Conservation (phyloP, 2,113 vertebrate species). For the Hypocryptadius cinnamomeus region DNA sequence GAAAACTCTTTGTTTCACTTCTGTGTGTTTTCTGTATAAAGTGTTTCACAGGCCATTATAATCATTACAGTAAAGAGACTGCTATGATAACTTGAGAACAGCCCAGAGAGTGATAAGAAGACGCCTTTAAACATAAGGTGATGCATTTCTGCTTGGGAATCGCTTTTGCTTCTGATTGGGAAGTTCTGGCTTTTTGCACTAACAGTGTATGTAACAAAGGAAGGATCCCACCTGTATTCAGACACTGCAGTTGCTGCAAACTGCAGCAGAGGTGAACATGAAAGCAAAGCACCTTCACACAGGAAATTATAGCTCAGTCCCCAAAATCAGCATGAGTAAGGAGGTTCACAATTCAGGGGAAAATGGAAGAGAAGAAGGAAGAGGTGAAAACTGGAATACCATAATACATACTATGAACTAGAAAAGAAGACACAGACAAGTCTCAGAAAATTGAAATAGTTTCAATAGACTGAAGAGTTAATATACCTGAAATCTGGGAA, state of each 20-base stretch:
- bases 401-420: background rate
- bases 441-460: background rate
- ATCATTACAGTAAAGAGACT: background rate
- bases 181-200: background rate
- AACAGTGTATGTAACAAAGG: accelerated
- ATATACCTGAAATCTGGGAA: background rate
- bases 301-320: background rate
- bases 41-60: background rate
- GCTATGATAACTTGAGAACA: background rate
- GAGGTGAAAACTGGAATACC: background rate
- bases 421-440: background rate
- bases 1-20: background rate
- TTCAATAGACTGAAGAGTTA: background rate
- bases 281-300: background rate
- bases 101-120: background rate
- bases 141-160: background rate
- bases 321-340: background rate
- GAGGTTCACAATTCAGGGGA: background rate
- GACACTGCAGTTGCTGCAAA: background rate
- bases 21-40: background rate
- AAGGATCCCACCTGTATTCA: background rate
- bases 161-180: too few relatives aligned
- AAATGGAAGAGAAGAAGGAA: background rate
- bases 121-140: background rate
- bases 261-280: background rate